A percentile compares a stretch with the other conserved stretches of the same genome.
phyloP scores from a whole-genome alignment of 1,140 invertebrate species.

The Drosophila grimshawi region DNA sequence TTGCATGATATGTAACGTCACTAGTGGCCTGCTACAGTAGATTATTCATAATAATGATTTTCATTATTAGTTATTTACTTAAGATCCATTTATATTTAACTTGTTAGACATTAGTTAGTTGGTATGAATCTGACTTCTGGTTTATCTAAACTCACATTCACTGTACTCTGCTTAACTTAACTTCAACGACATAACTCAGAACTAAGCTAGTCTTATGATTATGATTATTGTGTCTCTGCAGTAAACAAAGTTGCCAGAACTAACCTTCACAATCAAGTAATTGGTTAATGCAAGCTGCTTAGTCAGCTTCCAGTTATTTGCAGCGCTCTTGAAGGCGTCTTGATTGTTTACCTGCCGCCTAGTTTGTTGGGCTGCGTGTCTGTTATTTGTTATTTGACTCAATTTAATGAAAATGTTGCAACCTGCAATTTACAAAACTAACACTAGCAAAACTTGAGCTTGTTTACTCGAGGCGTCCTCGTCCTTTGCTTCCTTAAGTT shows the following conservation, averaged over 20 bases:
- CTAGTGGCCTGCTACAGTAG: too few species aligned
- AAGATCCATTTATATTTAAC: background rate
- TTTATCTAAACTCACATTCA: too few species aligned
- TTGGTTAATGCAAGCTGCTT: constrained; percentile 58
- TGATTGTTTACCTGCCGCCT: constrained; percentile 60
- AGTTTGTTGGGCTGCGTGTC: constrained; percentile 9
- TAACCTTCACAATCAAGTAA: constrained; percentile 20
- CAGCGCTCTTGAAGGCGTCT: constrained; percentile 38
- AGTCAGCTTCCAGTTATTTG: constrained; percentile 56
- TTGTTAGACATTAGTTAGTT: background rate
- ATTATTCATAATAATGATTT: too few species aligned
- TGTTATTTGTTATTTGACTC: constrained; percentile 75
- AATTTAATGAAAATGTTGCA: constrained; percentile 83
- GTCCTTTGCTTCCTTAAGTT: constrained; percentile 1
- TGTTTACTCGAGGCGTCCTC: constrained; percentile 57
- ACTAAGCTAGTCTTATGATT: background rate
- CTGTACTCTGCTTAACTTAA: too few species aligned
- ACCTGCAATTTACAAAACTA: constrained; percentile 80
- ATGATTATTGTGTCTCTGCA: background rate
- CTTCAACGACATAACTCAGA: too few species aligned
- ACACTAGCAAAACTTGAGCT: constrained; percentile 69
- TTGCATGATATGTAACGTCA: too few species aligned
- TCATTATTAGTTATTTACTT: too few species aligned
- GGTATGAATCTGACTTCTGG: too few species aligned
- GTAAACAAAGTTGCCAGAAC: background rate